phyloP scores from a whole-genome alignment of 2,888 invertebrate species.

The Cephus pygmeus region DNA sequence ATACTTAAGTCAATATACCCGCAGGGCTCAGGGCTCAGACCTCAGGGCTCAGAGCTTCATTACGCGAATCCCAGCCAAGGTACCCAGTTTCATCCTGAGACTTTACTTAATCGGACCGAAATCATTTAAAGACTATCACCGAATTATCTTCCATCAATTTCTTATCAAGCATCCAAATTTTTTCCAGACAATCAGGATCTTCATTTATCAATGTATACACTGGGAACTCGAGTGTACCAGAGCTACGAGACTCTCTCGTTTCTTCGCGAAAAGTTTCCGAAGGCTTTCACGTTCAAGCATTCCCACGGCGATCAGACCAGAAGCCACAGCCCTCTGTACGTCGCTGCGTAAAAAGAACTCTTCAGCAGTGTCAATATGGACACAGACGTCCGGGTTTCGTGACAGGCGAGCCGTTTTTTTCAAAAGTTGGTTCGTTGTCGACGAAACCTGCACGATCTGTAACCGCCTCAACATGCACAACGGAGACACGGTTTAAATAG shows the following conservation, averaged over 20 bases:
- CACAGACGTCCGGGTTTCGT: slow-evolving; percentile 81
- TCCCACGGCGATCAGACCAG: not conserved
- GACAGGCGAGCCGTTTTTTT: slow-evolving; percentile 80
- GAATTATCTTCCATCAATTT: not conserved
- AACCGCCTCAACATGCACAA: slow-evolving; percentile 51
- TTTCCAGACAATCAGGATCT: not conserved
- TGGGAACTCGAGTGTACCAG: not conserved
- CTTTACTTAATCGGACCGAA: not conserved
- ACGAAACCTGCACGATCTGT: slow-evolving; percentile 95
- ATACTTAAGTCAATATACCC: slow-evolving; percentile 36
- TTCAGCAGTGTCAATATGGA: slow-evolving; percentile 36
- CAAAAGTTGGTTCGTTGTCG: slow-evolving; percentile 89
- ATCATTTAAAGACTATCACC: not conserved
- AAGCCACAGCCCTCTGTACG: not conserved
- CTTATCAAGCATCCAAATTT: not conserved
- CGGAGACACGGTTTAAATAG: slow-evolving; percentile 12
- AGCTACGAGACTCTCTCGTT: not conserved
- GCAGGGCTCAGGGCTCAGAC: slow-evolving; percentile 22
- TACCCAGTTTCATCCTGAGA: not conserved
- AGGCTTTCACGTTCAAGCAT: not conserved
- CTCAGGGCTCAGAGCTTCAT: slow-evolving; percentile 13
- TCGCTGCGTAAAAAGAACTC: not conserved
- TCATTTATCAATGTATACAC: not conserved
- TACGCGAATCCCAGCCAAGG: slow-evolving; percentile 13
- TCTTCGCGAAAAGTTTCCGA: not conserved